These are phyloP conservation scores for Bufotes viridis DNA, from an alignment of 2,797 vertebrate species.

Conservation along the genomic window DNA sequence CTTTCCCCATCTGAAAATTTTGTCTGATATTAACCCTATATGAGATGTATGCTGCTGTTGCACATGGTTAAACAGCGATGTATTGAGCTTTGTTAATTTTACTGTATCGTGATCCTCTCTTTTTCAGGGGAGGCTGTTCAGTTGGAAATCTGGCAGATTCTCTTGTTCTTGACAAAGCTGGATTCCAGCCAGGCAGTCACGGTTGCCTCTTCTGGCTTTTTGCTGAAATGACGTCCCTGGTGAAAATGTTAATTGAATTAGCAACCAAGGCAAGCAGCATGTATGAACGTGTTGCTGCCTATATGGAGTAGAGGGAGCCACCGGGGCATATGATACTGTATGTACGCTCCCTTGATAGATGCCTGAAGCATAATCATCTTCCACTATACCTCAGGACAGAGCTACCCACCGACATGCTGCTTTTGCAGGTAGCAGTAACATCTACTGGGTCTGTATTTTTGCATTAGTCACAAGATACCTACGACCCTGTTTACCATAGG, in stretches of 20 bases:
- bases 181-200: not conserved
- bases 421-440: not conserved
- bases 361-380: not conserved
- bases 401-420: too few species aligned
- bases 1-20: not conserved
- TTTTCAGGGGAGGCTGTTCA: not conserved
- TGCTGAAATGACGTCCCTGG: slow-evolving; percentile 27
- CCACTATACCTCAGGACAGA: not conserved
- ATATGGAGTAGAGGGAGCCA: slow-evolving; percentile 4
- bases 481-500: not conserved
- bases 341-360: slow-evolving; percentile 21
- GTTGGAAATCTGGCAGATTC: not conserved
- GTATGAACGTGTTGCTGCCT: slow-evolving; percentile 23
- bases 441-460: not conserved
- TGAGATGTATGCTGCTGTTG: too few species aligned
- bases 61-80: not conserved
- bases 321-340: slow-evolving; percentile 32
- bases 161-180: slow-evolving; percentile 1
- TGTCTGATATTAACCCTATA: too few species aligned
- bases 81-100: not conserved
- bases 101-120: not conserved
- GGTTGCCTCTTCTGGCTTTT: slow-evolving; percentile 3
- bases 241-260: slow-evolving; percentile 57
- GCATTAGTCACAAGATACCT: not conserved
- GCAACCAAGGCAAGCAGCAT: slow-evolving; percentile 8